These are phyloP conservation scores for Dicaeum eximium DNA, from an alignment of 2,113 vertebrate genomes.

Conservation along the genomic window DNA sequence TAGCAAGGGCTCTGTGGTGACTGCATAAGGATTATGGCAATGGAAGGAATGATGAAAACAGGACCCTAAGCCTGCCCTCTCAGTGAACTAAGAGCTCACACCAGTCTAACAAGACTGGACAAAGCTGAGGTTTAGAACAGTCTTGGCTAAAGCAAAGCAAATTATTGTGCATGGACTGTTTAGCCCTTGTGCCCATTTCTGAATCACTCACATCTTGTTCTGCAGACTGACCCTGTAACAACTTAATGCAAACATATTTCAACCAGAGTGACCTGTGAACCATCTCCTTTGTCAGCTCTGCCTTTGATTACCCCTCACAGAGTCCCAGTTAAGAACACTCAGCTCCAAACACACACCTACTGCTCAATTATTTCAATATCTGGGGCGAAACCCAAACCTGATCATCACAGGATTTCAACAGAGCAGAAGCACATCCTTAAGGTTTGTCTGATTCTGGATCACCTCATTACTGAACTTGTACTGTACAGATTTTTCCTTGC, in stretches of 20 bases:
- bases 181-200: not conserved
- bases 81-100: not conserved
- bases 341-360: not conserved
- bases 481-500: not conserved
- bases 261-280: not conserved
- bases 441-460: not conserved
- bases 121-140: slow-evolving; percentile 11
- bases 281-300: not conserved
- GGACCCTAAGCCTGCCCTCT: not conserved
- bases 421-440: not conserved
- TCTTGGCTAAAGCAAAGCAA: not conserved
- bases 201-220: not conserved
- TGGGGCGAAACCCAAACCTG: not conserved
- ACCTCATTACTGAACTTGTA: not conserved
- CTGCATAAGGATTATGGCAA: not conserved
- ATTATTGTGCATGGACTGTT: not conserved
- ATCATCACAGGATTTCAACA: not conserved
- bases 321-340: not conserved
- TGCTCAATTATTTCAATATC: slow-evolving; percentile 10
- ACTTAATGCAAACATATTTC: slow-evolving; percentile 10
- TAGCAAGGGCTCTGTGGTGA: slow-evolving; percentile 2
- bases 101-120: not conserved
- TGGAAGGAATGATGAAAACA: not conserved
- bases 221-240: not conserved
- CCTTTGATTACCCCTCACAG: not conserved